Evolutionary conservation across 2,113 vertebrate genomes (phyloP).

Genomic region (Crotophaga sulcirostris): DNA sequence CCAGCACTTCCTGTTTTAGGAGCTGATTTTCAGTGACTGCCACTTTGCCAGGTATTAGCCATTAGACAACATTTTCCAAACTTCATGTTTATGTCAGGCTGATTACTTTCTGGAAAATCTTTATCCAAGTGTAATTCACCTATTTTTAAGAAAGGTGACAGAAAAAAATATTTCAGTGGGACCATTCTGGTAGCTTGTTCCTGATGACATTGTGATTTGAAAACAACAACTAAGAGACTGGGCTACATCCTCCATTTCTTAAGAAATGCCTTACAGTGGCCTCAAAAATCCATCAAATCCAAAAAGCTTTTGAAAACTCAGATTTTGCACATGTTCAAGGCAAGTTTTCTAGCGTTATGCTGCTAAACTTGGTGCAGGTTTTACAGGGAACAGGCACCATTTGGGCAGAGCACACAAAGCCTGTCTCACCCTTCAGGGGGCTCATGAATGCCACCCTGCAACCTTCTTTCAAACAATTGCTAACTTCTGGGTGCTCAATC

Average conservation of each 20-base stretch:
- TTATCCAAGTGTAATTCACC: background rate
- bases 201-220: background rate
- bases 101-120: background rate
- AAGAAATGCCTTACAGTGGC: background rate
- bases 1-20: background rate
- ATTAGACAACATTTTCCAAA: background rate
- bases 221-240: background rate
- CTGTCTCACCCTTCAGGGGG: rapidly evolving
- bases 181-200: background rate
- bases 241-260: background rate
- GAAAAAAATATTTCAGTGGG: background rate
- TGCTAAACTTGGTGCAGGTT: background rate
- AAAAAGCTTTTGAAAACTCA: background rate
- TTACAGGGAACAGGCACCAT: background rate
- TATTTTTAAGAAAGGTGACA: background rate
- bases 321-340: background rate
- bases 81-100: background rate
- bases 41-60: background rate
- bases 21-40: background rate
- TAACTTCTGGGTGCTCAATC: background rate
- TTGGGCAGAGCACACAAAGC: background rate
- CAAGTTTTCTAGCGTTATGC: background rate
- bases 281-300: background rate
- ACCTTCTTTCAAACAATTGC: background rate
- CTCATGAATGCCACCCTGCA: background rate